Conservation (phyloP, 2,113 vertebrate genomes). For the Archocentrus centrarchus region DNA sequence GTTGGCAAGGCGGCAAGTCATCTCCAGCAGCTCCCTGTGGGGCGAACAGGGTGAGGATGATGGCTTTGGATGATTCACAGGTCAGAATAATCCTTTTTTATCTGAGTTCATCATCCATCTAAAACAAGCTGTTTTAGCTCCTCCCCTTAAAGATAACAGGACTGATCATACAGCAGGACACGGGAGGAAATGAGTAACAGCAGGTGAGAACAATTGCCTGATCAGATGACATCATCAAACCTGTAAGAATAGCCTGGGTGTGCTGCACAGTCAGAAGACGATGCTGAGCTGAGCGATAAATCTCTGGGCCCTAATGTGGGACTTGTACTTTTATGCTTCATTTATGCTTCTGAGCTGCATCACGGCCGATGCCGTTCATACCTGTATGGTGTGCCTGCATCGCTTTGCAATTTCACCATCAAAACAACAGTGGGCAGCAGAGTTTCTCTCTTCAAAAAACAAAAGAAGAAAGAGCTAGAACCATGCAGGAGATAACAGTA, state of each 20-base stretch:
- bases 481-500: no score
- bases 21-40: slow-evolving; percentile 89
- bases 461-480: background rate
- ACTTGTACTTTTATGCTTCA: no score
- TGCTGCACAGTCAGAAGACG: no score
- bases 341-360: background rate
- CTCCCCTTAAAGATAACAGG: background rate
- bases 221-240: no score
- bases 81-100: background rate
- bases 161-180: slow-evolving; percentile 1
- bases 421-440: background rate
- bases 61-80: background rate
- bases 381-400: background rate
- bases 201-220: background rate
- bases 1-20: slow-evolving; percentile 93
- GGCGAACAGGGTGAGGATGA: background rate
- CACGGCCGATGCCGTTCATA: background rate
- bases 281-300: no score
- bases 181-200: background rate
- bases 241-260: no score
- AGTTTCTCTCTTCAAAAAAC: background rate
- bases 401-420: background rate
- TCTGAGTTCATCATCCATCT: background rate
- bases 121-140: background rate
- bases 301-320: no score